Base-by-base conservation (phyloP, 2,888 invertebrate species). In the Stramonita haemastoma region DNA sequence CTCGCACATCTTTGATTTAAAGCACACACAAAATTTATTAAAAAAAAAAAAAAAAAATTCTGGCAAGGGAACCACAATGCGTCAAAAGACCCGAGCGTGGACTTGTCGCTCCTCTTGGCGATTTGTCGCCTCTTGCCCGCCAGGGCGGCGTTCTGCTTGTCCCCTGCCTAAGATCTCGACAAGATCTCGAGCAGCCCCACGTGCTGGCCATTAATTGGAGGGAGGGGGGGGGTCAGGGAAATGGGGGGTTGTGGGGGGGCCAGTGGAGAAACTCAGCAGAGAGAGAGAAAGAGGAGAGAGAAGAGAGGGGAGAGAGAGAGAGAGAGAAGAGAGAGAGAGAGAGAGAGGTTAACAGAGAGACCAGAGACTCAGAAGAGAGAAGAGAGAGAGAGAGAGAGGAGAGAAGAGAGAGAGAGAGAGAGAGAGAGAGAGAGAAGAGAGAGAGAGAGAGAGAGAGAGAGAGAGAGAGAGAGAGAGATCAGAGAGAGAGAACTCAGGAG, bases 31-130 rank as follows among this genome's bases (percentile, higher is more conserved):
- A 60, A 11, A 60, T 19, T n/a, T n/a, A n/a, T n/a, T n/a, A n/a
- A 26, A n/a, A 15, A 1, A 73, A 73, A 11, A n/a, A n/a, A 73
- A n/a, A n/a, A 2, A 73, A 2, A n/a, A 2, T 2, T 4, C 13
- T 6, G 15, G 32, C 1, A 77, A 26, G 57, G 66, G 17, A 66
- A 57, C 32, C 86, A 57, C 66, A 86, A 86, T 60, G 15, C 60
- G 32, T 60, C 86, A 60, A 60, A 86, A 86, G 86, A 86, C 66
- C 86, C 86, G 60, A 34, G 86, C 86, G 60, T 86, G 60, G 60
- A 57, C 86, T 66, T 86, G n/a, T 19, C 66, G 86, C 57, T 66
- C 57, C 86, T 86, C 86, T 60, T 11, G 86, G 86, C 86, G 86
- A 86, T 60, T 86, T 66, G 86, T 86, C 86, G 60, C 86, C 66